Evolutionary conservation across 1,140 invertebrate genomes (phyloP).

Genomic region (Penaeus indicus): DNA sequence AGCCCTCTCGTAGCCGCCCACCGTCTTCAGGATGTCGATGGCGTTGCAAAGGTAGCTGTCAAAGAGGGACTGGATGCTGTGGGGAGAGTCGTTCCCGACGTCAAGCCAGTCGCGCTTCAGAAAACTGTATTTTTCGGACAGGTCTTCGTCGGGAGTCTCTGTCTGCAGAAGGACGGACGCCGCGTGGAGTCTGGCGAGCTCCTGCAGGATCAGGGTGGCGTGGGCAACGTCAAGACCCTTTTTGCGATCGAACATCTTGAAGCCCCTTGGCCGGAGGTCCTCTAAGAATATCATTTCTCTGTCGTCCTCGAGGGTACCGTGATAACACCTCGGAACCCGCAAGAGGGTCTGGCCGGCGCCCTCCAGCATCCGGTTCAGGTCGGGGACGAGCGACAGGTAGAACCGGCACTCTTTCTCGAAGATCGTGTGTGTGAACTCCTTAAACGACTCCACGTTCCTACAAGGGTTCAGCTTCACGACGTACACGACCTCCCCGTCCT

Average conservation of each 20-base stretch:
- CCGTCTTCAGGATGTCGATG: no score
- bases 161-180: constrained; percentile 26
- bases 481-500: constrained; percentile 15
- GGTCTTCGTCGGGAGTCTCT: not conserved
- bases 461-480: constrained; percentile 28
- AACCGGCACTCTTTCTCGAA: constrained; percentile 40
- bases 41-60: no score
- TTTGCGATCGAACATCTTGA: constrained; percentile 46
- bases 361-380: constrained; percentile 19
- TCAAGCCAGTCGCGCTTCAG: not conserved
- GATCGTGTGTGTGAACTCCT: not conserved
- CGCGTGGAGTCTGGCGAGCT: constrained; percentile 53
- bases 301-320: not conserved
- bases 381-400: constrained; percentile 32
- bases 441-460: not conserved
- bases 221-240: constrained; percentile 50
- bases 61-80: no score
- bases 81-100: not conserved
- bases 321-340: constrained; percentile 18
- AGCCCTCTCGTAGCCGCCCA: not conserved
- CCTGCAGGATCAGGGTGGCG: constrained; percentile 35
- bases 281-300: constrained; percentile 31
- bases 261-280: constrained; percentile 52
- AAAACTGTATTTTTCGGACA: not conserved
- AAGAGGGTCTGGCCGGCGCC: constrained; percentile 2